These are phyloP conservation scores for Gallinago undulata DNA, from an alignment of 2,113 vertebrate genomes.

Conservation along the genomic window DNA sequence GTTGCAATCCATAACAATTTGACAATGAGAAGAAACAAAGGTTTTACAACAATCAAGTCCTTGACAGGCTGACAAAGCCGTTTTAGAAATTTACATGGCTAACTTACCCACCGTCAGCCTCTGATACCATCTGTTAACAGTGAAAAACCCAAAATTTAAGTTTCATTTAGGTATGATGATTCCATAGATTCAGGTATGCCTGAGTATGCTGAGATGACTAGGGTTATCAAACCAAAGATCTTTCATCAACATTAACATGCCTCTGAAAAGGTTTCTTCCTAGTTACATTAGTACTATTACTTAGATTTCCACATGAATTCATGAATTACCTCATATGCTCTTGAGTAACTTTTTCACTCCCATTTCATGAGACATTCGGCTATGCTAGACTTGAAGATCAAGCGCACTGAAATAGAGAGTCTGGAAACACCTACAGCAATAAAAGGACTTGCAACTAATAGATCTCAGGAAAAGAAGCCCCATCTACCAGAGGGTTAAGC, in stretches of 20 bases:
- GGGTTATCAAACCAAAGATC: background rate
- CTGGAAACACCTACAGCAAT: background rate
- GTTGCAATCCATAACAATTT: fast-evolving
- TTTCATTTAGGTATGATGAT: fast-evolving
- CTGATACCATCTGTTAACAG: fast-evolving
- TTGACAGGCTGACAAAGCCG: background rate
- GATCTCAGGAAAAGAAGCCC: background rate
- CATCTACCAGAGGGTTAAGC: background rate
- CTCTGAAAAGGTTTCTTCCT: background rate
- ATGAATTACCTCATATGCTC: background rate
- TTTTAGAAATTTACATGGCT: fast-evolving
- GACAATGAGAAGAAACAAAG: background rate
- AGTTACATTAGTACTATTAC: fast-evolving
- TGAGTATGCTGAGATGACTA: background rate
- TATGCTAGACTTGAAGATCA: background rate
- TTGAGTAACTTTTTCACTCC: background rate
- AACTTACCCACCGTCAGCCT: background rate
- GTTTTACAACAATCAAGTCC: background rate
- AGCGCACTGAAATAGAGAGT: fast-evolving
- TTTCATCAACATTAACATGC: fast-evolving
- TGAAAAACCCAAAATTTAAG: background rate
- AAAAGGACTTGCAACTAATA: fast-evolving
- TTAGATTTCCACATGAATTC: background rate
- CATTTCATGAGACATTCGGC: background rate
- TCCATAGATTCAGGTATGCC: background rate